These are phyloP conservation scores for Micromesistius poutassou DNA, from an alignment of 2,797 vertebrate species.

Conservation along the genomic window DNA sequence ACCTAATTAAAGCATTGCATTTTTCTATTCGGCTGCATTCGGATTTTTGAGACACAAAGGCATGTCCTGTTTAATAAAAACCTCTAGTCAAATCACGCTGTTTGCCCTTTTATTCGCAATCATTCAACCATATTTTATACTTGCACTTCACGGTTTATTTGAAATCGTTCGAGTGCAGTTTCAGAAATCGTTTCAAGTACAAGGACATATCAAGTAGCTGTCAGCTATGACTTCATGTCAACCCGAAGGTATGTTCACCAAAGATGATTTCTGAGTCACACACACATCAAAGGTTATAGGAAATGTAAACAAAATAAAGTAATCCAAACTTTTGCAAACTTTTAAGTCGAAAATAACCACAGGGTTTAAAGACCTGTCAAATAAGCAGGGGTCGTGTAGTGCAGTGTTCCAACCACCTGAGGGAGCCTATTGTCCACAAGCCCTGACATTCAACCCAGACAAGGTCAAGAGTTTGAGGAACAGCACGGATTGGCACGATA, in stretches of 20 bases:
- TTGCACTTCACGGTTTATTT: too few species aligned
- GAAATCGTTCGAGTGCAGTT: too few species aligned
- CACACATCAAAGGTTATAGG: neutral
- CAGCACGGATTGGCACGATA: neutral
- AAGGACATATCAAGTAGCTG: neutral
- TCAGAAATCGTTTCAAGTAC: too few species aligned
- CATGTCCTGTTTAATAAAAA: constrained; percentile 60
- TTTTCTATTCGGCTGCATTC: constrained; percentile 19
- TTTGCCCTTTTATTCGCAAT: neutral
- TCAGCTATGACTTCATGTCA: neutral
- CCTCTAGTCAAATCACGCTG: constrained; percentile 31
- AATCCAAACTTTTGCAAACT: neutral
- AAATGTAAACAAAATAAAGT: neutral
- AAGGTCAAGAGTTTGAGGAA: neutral
- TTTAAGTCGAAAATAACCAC: neutral
- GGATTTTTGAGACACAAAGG: constrained; percentile 32
- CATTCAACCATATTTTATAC: neutral
- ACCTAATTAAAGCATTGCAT: neutral
- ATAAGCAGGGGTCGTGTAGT: neutral
- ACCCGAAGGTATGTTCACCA: too few species aligned
- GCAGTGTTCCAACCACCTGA: constrained; percentile 51
- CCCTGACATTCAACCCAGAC: neutral
- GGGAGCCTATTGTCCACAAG: constrained; percentile 48
- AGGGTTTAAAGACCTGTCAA: neutral
- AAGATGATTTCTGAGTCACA: too few species aligned